Evolutionary conservation across 2,797 vertebrate genomes (phyloP).

Genomic region (Aselliscus stoliczkanus): DNA sequence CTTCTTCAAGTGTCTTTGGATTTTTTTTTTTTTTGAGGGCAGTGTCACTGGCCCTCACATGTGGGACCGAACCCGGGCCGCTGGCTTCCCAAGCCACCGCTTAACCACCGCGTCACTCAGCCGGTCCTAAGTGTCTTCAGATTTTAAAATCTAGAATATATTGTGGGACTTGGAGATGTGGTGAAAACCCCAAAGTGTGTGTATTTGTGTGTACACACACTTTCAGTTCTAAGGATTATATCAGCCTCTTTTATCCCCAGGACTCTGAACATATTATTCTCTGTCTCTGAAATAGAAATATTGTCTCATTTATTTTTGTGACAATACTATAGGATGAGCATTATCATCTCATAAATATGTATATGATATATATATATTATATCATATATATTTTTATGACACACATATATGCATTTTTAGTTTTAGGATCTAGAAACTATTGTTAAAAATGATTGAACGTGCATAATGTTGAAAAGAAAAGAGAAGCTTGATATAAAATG

Average conservation of each 20-base stretch:
- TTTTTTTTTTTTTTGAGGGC: too few species aligned
- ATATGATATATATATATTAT: too few species aligned
- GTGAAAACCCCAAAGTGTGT: not conserved
- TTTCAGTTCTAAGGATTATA: not conserved
- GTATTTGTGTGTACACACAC: too few species aligned
- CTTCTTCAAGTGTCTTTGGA: not conserved
- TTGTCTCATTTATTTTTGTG: not conserved
- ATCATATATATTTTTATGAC: too few species aligned
- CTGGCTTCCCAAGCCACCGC: too few species aligned
- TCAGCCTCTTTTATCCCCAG: not conserved
- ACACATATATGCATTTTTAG: not conserved
- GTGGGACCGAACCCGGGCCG: too few species aligned
- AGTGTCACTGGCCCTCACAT: too few species aligned
- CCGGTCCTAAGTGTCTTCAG: not conserved
- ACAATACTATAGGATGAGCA: not conserved
- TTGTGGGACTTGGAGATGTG: not conserved
- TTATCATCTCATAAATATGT: not conserved
- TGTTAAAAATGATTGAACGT: not conserved
- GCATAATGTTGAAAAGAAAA: not conserved
- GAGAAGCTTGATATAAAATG: not conserved
- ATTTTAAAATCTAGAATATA: slow-evolving; percentile 9
- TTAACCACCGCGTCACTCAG: too few species aligned
- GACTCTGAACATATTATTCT: not conserved
- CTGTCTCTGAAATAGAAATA: not conserved
- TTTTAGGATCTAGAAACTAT: not conserved